Evolutionary conservation across 2,797 vertebrate species (phyloP).

Genomic region (Characodon lateralis): DNA sequence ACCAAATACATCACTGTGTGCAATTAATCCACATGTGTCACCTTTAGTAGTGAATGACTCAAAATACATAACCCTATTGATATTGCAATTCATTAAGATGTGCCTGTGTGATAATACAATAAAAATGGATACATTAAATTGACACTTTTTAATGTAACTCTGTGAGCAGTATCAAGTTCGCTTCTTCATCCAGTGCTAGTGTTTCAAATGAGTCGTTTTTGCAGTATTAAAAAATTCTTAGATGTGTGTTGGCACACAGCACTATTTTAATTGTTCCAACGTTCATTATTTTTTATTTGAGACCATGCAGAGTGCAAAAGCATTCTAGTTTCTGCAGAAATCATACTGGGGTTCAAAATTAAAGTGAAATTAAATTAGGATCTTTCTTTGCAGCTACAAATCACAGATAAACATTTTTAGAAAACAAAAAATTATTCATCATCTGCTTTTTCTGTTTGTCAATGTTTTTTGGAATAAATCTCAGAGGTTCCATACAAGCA

Average conservation of each 20-base stretch:
- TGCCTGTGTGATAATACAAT: background rate
- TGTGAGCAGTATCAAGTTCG: conserved; percentile 11
- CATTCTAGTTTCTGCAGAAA: conserved; percentile 21
- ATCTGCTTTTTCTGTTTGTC: background rate
- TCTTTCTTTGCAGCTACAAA: conserved; percentile 29
- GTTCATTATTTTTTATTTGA: conserved; percentile 31
- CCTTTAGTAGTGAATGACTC: background rate
- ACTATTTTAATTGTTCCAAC: conserved; percentile 20
- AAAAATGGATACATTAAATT: conserved; percentile 35
- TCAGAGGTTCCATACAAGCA: conserved; percentile 9
- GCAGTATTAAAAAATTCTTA: conserved; percentile 31
- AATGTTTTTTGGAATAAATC: conserved; percentile 15
- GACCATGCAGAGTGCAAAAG: conserved; percentile 42
- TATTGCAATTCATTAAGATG: conserved; percentile 1
- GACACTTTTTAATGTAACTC: conserved; percentile 44
- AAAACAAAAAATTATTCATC: background rate
- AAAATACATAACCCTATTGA: background rate
- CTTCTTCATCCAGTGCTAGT: conserved; percentile 30
- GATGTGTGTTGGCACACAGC: conserved; percentile 65
- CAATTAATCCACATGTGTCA: background rate
- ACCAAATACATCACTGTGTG: background rate
- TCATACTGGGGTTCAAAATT: background rate
- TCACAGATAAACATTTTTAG: background rate
- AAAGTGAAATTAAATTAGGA: background rate
- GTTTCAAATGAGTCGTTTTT: conserved; percentile 7